These are phyloP conservation scores for Coendou prehensilis DNA, from an alignment of 2,797 vertebrate genomes.

Conservation along the genomic window DNA sequence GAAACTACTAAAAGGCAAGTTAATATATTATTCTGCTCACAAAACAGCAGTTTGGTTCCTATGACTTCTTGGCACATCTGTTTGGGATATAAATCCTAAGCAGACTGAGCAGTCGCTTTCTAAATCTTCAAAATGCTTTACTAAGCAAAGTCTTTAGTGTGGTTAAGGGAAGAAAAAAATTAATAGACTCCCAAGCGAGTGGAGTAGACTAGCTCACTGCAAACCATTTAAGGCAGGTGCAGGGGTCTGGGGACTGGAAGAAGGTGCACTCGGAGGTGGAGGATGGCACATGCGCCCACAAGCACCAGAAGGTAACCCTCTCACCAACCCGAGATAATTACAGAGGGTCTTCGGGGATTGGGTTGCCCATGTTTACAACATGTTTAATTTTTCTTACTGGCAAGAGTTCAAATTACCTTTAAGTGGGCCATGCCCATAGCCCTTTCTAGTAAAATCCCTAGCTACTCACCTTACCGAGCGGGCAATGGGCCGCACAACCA, in stretches of 20 bases:
- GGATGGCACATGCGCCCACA: background rate
- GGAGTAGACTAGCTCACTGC: constrained; percentile 46
- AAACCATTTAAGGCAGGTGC: constrained; percentile 61
- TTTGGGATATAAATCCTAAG: constrained; percentile 88
- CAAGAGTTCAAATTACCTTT: constrained; percentile 74
- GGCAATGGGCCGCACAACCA: background rate
- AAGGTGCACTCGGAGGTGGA: constrained; percentile 28
- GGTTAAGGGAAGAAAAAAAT: constrained; percentile 76
- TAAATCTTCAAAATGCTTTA: constrained; percentile 86
- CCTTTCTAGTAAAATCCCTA: constrained; percentile 52
- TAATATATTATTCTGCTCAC: constrained; percentile 85
- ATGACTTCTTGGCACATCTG: constrained; percentile 88
- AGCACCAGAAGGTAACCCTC: constrained; percentile 74
- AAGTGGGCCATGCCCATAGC: constrained; percentile 30
- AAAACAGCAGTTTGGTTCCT: constrained; percentile 86
- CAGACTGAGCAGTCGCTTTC: constrained; percentile 84
- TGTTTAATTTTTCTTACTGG: constrained; percentile 78
- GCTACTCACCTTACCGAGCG: constrained; percentile 1
- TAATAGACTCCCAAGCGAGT: constrained; percentile 66
- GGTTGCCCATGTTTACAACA: constrained; percentile 69
- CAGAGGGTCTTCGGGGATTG: constrained; percentile 67
- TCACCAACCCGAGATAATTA: constrained; percentile 74
- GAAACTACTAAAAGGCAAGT: constrained; percentile 84
- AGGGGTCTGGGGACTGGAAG: constrained; percentile 44
- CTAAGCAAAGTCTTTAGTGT: constrained; percentile 84